phyloP scores from a whole-genome alignment of 2,113 vertebrate species.

The Bos taurus region DNA sequence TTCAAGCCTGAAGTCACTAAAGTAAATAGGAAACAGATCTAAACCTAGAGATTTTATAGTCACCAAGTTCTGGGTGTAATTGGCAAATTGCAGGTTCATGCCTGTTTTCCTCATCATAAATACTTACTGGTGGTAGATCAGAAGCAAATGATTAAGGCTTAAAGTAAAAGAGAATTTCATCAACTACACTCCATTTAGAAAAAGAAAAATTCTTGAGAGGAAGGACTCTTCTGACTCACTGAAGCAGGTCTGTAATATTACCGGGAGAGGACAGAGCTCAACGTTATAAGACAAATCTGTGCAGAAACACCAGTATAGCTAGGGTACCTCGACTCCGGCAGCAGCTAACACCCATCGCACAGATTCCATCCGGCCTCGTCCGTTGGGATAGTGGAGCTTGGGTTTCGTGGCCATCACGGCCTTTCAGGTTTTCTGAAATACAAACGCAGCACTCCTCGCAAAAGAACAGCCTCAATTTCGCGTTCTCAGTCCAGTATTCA shows the following conservation, averaged over 20 bases:
- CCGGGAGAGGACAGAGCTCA: not conserved
- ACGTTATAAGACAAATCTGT: not conserved
- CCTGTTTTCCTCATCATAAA: not conserved
- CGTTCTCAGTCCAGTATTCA: not conserved
- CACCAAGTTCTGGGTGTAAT: not conserved
- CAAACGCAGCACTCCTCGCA: not conserved
- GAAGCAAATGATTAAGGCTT: not conserved
- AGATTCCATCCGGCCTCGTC: conserved; percentile 92
- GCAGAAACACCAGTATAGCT: not conserved
- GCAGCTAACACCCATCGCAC: conserved; percentile 89
- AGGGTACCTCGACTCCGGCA: conserved; percentile 86
- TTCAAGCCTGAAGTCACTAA: not conserved
- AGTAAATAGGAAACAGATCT: not conserved
- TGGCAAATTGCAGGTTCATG: not conserved
- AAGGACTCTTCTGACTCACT: not conserved
- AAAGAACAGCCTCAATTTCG: not conserved
- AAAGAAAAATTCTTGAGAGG: not conserved
- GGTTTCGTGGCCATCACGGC: conserved; percentile 83
- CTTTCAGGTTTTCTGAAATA: conserved; percentile 54
- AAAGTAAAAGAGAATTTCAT: not conserved
- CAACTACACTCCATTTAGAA: not conserved
- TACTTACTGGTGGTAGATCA: not conserved
- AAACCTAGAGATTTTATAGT: not conserved
- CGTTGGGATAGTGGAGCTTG: conserved; percentile 87
- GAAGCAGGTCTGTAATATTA: not conserved